These are phyloP conservation scores for Aphidius gifuensis DNA, from an alignment of 1,140 invertebrate genomes.

Conservation along the genomic window DNA sequence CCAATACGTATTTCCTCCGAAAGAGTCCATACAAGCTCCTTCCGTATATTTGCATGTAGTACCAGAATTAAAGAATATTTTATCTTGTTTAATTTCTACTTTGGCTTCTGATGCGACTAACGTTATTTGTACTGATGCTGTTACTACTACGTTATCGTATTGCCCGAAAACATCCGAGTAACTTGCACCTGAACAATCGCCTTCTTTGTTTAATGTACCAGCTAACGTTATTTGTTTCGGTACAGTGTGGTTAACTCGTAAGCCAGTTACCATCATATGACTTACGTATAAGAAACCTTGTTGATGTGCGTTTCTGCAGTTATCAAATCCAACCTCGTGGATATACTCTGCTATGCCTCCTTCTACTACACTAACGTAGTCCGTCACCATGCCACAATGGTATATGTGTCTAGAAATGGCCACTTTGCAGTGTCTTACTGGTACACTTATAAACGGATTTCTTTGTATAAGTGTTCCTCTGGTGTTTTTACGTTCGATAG, in stretches of 20 bases:
- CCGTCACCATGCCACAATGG: too few relatives aligned
- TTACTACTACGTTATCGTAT: background rate
- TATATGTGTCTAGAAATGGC: too few relatives aligned
- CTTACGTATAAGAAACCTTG: background rate
- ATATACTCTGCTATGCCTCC: too few relatives aligned
- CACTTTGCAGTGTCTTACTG: too few relatives aligned
- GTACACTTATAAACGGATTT: too few relatives aligned
- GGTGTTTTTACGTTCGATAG: background rate
- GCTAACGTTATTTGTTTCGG: background rate
- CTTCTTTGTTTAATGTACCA: background rate
- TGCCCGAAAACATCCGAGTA: background rate
- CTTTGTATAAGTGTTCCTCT: too few relatives aligned
- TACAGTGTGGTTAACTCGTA: background rate
- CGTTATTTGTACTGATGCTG: background rate
- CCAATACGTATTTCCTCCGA: background rate
- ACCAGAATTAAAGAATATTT: background rate
- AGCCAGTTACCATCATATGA: background rate
- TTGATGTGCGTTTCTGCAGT: slow-evolving; percentile 1
- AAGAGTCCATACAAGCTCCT: too few relatives aligned
- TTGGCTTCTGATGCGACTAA: background rate
- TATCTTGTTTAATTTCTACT: background rate
- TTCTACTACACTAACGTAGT: too few relatives aligned
- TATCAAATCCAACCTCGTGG: too few relatives aligned
- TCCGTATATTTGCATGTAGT: too few relatives aligned
- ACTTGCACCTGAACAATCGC: background rate